Evolutionary conservation across 2,888 invertebrate genomes (phyloP), one percentile per base, ranked within the genome.

Genomic region (Diachrysia chrysitis): DNA sequence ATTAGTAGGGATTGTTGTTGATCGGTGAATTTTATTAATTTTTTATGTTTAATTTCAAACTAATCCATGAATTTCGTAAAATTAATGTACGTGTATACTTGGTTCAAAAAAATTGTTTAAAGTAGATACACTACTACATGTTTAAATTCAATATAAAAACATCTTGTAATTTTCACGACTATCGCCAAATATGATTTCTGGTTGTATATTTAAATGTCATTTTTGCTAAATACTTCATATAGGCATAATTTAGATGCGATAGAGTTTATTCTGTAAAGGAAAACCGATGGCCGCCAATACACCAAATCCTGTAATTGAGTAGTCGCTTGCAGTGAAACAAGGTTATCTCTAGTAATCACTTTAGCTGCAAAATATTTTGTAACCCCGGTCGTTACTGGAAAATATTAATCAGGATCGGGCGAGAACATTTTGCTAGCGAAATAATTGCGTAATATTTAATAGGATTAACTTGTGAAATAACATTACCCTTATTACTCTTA

Each of bases 281-380:
- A 51, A 51, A 10, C 12, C 48, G 19, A 51, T 51, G 19, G 10
- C 19, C 48, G 21, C 10, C 48, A 51, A 51, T 21, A 58, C 23
- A 7, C 19, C 42, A 53, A 72, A 51, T 54, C 48, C 17, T 12
- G 54, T 61, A 57, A 68, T 54, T 65, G 58, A 56, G 17, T 55
- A 48, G 78, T 42, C 29, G 51, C 58, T 61, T 66, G 71, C 69
- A 64, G 37, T 10, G 51, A 42, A 78, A 76, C 58, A 46, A 66
- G 54, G 55, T 79, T 78, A 75, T 37, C 53, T 12, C 7, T 23
- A 2, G 63, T 74, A 64, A 76, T 63, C 59, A 60, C 42, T 67
- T 76, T 76, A 69, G 9, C 60, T 46, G 60, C 14, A 66, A 75
- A 75, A 68, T 63, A 65, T 70, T 62, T 53, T 62, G 51, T n/a